Evolutionary conservation across 2,888 invertebrate species (phyloP).

Genomic region (Amphimallon solstitiale): DNA sequence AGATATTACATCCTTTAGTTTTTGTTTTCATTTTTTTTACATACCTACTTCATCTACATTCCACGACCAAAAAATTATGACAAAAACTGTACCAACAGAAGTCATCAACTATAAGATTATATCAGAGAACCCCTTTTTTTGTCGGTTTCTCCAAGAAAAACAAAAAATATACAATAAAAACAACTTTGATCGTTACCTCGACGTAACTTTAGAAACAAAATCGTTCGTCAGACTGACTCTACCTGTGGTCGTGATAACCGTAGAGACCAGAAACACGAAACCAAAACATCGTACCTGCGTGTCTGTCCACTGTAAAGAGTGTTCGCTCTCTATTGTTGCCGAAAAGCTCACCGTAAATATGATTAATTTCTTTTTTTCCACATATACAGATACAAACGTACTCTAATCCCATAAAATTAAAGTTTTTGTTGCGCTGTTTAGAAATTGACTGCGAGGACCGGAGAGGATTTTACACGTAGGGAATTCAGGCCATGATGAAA

Average conservation of each 20-base stretch:
- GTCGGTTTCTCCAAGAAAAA: slow-evolving; percentile 8
- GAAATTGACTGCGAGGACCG: slow-evolving; percentile 7
- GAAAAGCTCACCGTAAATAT: slow-evolving; percentile 23
- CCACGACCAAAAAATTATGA: slow-evolving; percentile 20
- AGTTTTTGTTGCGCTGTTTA: slow-evolving; percentile 24
- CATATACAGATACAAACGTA: not conserved
- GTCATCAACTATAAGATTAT: slow-evolving; percentile 36
- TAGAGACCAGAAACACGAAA: slow-evolving; percentile 25
- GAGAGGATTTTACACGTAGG: slow-evolving; percentile 3
- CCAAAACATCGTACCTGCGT: slow-evolving; percentile 34
- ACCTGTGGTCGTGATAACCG: slow-evolving; percentile 29
- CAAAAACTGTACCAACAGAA: slow-evolving; percentile 37
- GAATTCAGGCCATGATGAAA: not conserved
- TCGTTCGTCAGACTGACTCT: slow-evolving; percentile 9
- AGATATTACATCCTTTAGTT: too few relatives aligned
- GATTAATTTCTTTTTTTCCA: slow-evolving; percentile 27
- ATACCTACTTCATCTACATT: not conserved
- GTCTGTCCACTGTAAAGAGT: not conserved
- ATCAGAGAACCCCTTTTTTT: slow-evolving; percentile 32
- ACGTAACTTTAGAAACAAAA: slow-evolving; percentile 8
- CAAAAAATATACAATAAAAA: not conserved
- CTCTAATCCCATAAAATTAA: slow-evolving; percentile 34
- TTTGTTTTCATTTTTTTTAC: too few relatives aligned
- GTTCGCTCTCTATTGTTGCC: slow-evolving; percentile 17
- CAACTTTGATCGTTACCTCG: not conserved